phyloP scores from a whole-genome alignment of 1,140 invertebrate genomes.

The Trachelipus rathkii region DNA sequence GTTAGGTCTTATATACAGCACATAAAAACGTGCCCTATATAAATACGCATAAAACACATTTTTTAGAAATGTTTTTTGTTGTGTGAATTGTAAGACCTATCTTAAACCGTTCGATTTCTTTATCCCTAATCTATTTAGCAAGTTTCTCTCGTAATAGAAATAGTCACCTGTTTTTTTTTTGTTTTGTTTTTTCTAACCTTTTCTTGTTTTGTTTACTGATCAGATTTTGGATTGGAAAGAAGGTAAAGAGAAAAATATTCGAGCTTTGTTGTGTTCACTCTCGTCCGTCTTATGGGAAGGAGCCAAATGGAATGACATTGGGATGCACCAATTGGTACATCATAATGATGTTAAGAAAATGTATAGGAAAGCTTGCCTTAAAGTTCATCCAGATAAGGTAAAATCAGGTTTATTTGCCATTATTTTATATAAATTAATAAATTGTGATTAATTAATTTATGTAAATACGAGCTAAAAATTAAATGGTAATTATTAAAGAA shows the following conservation, averaged over 20 bases:
- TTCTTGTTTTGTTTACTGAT: constrained; percentile 32
- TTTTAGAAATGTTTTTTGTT: too few relatives aligned
- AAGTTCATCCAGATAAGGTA: constrained; percentile 98
- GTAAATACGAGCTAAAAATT: too few relatives aligned
- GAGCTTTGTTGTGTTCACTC: constrained; percentile 88
- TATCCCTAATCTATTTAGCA: too few relatives aligned
- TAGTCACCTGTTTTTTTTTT: constrained; percentile 4
- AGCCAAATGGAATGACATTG: constrained; percentile 83
- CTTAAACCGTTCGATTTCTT: too few relatives aligned
- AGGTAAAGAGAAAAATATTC: constrained; percentile 93
- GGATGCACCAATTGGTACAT: constrained; percentile 90
- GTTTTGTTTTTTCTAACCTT: too few relatives aligned
- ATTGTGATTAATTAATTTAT: too few relatives aligned
- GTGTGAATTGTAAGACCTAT: too few relatives aligned
- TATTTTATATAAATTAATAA: not conserved
- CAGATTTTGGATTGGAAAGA: constrained; percentile 77
- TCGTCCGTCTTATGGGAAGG: constrained; percentile 92
- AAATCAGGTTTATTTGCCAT: constrained; percentile 26
- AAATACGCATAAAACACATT: too few relatives aligned
- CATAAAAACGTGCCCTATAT: too few relatives aligned
- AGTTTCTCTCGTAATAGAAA: too few relatives aligned
- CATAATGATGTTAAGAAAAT: constrained; percentile 90
- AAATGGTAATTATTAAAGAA: too few relatives aligned
- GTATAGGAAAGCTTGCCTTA: constrained; percentile 90
- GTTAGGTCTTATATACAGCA: too few relatives aligned